Conservation (phyloP, 1,140 invertebrate species). For the Polypedilum vanderplanki region DNA sequence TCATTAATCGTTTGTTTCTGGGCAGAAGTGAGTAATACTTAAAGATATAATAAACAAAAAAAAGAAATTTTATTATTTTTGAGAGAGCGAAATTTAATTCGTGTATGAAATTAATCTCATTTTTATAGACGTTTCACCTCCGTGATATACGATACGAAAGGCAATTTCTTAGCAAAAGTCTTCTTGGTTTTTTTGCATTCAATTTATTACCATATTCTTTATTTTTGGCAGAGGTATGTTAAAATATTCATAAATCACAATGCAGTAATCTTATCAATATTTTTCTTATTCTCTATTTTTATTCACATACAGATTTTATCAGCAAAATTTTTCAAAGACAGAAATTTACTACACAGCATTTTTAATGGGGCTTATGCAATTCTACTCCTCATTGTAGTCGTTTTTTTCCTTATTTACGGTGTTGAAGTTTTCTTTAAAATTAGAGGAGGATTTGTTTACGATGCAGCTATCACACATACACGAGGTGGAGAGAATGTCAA, state of each 20-base stretch:
- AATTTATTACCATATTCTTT: slow-evolving; percentile 84
- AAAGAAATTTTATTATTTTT: too few species aligned
- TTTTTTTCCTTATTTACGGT: slow-evolving; percentile 92
- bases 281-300: neutral
- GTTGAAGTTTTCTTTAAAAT: slow-evolving; percentile 94
- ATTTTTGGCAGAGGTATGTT: slow-evolving; percentile 65
- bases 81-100: neutral
- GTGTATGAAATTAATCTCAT: slow-evolving; percentile 33
- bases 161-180: slow-evolving; percentile 86
- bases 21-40: slow-evolving; percentile 69
- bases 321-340: slow-evolving; percentile 38
- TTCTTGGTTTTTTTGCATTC: slow-evolving; percentile 84
- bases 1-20: slow-evolving; percentile 91
- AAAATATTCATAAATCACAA: slow-evolving; percentile 23
- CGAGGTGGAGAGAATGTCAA: slow-evolving; percentile 42
- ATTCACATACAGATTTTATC: slow-evolving; percentile 34
- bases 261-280: neutral
- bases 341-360: slow-evolving; percentile 51
- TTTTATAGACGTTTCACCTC: slow-evolving; percentile 78
- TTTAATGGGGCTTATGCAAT: slow-evolving; percentile 91
- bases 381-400: slow-evolving; percentile 79
- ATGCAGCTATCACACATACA: slow-evolving; percentile 39
- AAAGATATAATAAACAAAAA: neutral
- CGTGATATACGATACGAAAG: slow-evolving; percentile 78
- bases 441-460: slow-evolving; percentile 47